Base-by-base conservation (phyloP, 2,797 vertebrate genomes). In the Hapalemur alaotrensis region DNA sequence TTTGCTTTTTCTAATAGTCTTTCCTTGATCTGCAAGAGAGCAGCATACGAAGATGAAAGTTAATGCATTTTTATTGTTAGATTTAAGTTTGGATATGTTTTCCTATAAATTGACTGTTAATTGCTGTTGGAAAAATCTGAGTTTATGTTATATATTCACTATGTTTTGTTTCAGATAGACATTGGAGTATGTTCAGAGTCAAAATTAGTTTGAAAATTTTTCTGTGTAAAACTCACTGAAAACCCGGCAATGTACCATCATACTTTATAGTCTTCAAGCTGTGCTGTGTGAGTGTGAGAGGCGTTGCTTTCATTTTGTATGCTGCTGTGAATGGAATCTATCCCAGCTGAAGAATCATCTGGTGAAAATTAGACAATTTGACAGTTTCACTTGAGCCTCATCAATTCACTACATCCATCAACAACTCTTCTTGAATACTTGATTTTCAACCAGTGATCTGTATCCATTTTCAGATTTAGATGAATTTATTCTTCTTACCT, bases 121-220 rank as follows among this genome's bases (percentile, higher is more conserved):
- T 65, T 84, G 81, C 12, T 59, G 10, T 48, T 95, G 30, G 59
- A 82, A 95, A 73, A 28, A 54, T 67, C 30, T n/a, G 17, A 67
- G 15, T 84, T 41, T 91, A 7, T 38, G 10, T 54, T 80, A 5
- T 61, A 54, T 90, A 20, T 41, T 87, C 13, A 52, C 14, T n/a
- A 35, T 41, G 13, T 72, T 76, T 81, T 85, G 11, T 92, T 94
- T 94, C 18, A 94, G 14, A 72, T 72, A 88, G 81, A 70, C 22
- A 13, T 2, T 52, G 25, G 17, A 70, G 22, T 50, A n/a, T 75
- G 7, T 52, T 88, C 75, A 15, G 10, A 89, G 23, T 89, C 11
- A 57, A 83, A 78, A 72, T 91, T 84, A 69, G 82, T 91, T 83
- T 86, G 48, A 86, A 85, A 91, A 46, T 86, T 75, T 92, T 57